A percentile compares a stretch with the other conserved stretches of the same genome.
Conservation (phyloP, 23 tunicate species). For the Aplidium turbinatum region DNA sequence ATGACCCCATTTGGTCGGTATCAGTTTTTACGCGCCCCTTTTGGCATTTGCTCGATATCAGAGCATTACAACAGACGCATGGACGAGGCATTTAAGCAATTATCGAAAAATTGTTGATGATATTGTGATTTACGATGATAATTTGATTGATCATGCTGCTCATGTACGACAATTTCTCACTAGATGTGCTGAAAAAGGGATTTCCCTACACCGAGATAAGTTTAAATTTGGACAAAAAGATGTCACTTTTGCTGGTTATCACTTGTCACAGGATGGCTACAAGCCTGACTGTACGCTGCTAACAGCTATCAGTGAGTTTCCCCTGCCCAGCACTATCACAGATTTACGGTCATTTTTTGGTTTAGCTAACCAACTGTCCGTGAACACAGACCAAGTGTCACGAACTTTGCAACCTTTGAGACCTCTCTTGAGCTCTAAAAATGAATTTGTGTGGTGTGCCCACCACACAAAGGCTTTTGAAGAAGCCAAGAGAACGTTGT, state of each 20-base stretch:
- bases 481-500: background rate
- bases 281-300: background rate
- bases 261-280: conserved; percentile 13
- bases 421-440: conserved; percentile 22
- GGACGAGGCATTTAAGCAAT: too few species aligned
- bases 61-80: too few species aligned
- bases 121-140: too few species aligned
- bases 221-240: conserved; percentile 3
- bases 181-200: background rate
- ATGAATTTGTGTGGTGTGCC: conserved; percentile 1
- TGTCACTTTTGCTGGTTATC: conserved; percentile 18
- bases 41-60: too few species aligned
- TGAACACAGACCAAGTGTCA: background rate
- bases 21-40: too few species aligned
- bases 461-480: conserved; percentile 10
- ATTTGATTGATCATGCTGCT: too few species aligned
- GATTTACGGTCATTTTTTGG: conserved; percentile 26
- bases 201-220: conserved; percentile 7
- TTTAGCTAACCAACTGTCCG: conserved; percentile 8
- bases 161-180: background rate
- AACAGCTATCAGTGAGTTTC: conserved; percentile 4
- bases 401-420: conserved; percentile 19
- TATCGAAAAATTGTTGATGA: too few species aligned
- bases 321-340: conserved; percentile 3
- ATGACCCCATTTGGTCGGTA: too few species aligned